These are phyloP conservation scores for Notothenia coriiceps DNA, from an alignment of 2,113 vertebrate species.

Conservation along the genomic window DNA sequence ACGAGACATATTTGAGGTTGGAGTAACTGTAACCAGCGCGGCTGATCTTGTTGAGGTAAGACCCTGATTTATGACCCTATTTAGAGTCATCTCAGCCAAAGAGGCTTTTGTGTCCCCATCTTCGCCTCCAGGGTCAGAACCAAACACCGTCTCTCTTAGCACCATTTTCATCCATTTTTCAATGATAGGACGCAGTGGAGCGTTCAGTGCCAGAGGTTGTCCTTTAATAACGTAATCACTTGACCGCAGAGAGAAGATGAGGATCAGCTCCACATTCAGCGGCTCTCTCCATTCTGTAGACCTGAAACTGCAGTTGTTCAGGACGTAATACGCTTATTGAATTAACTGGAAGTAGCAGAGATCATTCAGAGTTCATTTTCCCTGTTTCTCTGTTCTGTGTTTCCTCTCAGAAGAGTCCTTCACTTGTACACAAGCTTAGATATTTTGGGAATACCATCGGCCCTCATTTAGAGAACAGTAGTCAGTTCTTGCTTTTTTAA, in stretches of 20 bases:
- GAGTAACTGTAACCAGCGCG: background rate
- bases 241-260: slow-evolving; percentile 25
- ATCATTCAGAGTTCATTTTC: no score
- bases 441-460: no score
- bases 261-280: slow-evolving; percentile 11
- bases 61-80: slow-evolving; percentile 54
- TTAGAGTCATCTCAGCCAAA: slow-evolving; percentile 26
- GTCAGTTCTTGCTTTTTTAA: no score
- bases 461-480: no score
- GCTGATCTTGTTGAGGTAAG: slow-evolving; percentile 28
- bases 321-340: no score
- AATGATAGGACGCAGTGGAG: slow-evolving; percentile 35
- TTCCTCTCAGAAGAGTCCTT: no score
- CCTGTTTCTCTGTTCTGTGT: no score
- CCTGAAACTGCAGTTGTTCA: no score
- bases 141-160: slow-evolving; percentile 30
- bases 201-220: slow-evolving; percentile 47
- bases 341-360: no score
- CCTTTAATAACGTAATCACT: slow-evolving; percentile 33
- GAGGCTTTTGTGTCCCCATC: slow-evolving; percentile 30
- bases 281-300: background rate
- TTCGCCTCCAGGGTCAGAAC: slow-evolving; percentile 42
- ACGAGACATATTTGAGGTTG: background rate
- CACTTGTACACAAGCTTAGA: no score
- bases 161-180: slow-evolving; percentile 14